phyloP scores from a whole-genome alignment of 2,797 vertebrate genomes.

The Crypturellus tataupa region DNA sequence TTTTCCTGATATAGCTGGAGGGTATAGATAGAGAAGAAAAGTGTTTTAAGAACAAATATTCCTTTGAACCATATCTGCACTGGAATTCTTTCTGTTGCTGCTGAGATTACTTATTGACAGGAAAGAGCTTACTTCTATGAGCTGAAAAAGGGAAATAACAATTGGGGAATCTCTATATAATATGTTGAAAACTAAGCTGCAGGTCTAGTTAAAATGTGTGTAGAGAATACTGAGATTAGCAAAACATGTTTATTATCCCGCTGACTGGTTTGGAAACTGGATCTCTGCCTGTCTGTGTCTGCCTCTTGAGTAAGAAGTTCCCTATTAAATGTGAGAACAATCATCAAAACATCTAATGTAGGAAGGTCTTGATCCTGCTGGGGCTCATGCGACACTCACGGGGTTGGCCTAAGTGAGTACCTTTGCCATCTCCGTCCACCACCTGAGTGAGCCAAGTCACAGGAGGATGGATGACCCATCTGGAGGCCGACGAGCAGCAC shows the following conservation, averaged over 20 bases:
- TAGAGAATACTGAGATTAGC: not conserved
- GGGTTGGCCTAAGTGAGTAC: not conserved
- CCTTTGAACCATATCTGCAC: not conserved
- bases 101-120: not conserved
- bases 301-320: not conserved
- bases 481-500: not conserved
- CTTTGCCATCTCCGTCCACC: not conserved
- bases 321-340: not conserved
- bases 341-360: not conserved
- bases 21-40: not conserved
- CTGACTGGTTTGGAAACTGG: not conserved
- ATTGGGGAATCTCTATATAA: not conserved
- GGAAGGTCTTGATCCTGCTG: not conserved
- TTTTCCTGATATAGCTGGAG: not conserved
- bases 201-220: not conserved
- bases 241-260: not conserved
- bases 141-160: not conserved
- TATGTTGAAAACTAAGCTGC: not conserved
- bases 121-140: not conserved
- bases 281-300: not conserved
- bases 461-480: not conserved
- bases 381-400: not conserved
- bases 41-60: not conserved
- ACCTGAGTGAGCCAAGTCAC: not conserved
- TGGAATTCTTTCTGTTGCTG: fast-evolving